phyloP scores from a whole-genome alignment of 2,888 invertebrate genomes.

The Tanytarsus gracilentus region DNA sequence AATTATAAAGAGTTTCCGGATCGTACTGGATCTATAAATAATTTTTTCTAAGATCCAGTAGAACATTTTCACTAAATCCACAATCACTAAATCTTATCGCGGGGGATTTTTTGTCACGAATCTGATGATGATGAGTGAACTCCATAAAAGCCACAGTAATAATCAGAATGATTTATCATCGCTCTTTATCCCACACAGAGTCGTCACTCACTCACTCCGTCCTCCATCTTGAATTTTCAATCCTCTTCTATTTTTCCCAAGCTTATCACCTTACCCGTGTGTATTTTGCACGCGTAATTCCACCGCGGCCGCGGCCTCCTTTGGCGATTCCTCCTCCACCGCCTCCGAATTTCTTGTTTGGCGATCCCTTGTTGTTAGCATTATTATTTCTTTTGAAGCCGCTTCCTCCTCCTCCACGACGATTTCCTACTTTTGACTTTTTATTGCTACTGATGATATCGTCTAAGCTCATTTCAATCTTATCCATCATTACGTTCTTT shows the following conservation, averaged over 20 bases:
- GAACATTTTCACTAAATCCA: no score
- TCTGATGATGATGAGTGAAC: no score
- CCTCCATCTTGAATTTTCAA: conserved; percentile 21
- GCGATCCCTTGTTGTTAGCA: no score
- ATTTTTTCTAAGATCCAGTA: no score
- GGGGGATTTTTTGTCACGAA: no score
- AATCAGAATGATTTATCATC: neutral
- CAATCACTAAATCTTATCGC: no score
- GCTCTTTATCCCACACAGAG: neutral
- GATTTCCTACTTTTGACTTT: conserved; percentile 51
- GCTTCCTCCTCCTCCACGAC: conserved; percentile 44
- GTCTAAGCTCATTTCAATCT: conserved; percentile 95
- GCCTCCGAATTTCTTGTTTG: conserved; percentile 36
- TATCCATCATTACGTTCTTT: conserved; percentile 69
- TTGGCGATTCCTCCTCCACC: conserved; percentile 53
- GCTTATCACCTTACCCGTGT: conserved; percentile 54
- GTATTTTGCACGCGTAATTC: conserved; percentile 54
- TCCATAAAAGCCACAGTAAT: neutral
- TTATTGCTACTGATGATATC: conserved; percentile 88
- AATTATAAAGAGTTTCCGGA: no score
- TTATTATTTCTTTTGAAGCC: conserved; percentile 43
- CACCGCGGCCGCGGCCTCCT: conserved; percentile 63
- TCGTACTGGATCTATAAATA: no score
- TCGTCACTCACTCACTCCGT: neutral
- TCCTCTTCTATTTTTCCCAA: conserved; percentile 3